Evolutionary conservation across 2,797 vertebrate genomes (phyloP).

Genomic region (Sebastes baramenuke): DNA sequence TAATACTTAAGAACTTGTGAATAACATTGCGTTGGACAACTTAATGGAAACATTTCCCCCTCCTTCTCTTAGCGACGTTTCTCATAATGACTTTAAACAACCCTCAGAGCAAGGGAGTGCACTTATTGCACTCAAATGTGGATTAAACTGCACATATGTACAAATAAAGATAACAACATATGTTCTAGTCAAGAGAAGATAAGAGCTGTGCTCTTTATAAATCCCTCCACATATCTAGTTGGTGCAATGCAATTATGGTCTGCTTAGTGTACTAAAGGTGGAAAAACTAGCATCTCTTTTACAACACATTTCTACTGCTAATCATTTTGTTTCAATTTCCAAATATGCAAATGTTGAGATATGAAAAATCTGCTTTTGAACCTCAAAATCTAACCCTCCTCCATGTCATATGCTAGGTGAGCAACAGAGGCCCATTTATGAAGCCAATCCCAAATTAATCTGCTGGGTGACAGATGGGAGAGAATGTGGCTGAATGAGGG

Average conservation of each 20-base stretch:
- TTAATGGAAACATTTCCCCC: conserved; percentile 28
- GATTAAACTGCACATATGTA: background rate
- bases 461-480: conserved; percentile 58
- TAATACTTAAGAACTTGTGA: conserved; percentile 22
- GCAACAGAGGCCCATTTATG: conserved; percentile 8
- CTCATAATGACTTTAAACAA: conserved; percentile 22
- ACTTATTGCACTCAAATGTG: conserved; percentile 7
- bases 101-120: background rate
- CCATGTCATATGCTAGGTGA: conserved; percentile 28
- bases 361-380: conserved; percentile 18
- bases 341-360: background rate
- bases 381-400: background rate
- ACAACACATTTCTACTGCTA: background rate
- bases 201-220: background rate
- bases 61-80: background rate
- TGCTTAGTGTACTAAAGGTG: background rate
- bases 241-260: background rate
- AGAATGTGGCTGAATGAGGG: conserved; percentile 39
- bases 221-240: background rate
- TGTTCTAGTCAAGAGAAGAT: background rate
- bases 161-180: conserved; percentile 4
- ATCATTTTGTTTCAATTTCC: background rate
- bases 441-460: conserved; percentile 38
- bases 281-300: background rate
- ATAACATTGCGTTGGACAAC: conserved; percentile 23